Evolutionary conservation across 2,888 invertebrate species (phyloP).

Genomic region (Chymomyza fuscimana): DNA sequence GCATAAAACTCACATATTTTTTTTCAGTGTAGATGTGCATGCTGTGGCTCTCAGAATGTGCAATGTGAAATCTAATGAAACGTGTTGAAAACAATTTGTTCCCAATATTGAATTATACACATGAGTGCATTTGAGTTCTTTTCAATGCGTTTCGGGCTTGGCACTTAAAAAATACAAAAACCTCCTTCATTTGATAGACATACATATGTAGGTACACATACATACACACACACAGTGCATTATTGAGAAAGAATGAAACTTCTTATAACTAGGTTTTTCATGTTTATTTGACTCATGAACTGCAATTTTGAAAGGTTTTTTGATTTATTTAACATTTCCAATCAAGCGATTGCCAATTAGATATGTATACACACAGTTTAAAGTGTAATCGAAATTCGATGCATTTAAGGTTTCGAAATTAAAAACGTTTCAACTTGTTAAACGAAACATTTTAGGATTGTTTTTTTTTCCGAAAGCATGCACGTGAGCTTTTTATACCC

Average conservation of each 20-base stretch:
- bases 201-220: too few relatives aligned
- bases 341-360: not conserved
- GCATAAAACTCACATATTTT: conserved; percentile 12
- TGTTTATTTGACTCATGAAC: not conserved
- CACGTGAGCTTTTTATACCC: too few relatives aligned
- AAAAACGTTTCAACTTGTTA: too few relatives aligned
- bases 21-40: not conserved
- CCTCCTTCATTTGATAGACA: not conserved
- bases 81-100: conserved; percentile 75
- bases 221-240: not conserved
- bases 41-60: conserved; percentile 31
- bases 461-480: too few relatives aligned
- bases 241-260: not conserved
- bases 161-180: conserved; percentile 3
- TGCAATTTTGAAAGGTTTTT: not conserved
- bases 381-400: not conserved
- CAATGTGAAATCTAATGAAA: conserved; percentile 69
- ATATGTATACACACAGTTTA: not conserved
- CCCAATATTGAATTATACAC: conserved; percentile 70
- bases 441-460: too few relatives aligned
- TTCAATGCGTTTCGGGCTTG: conserved; percentile 18
- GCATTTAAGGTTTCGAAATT: not conserved
- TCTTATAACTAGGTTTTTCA: not conserved
- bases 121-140: conserved; percentile 61
- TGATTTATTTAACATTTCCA: not conserved